Evolutionary conservation across 2,888 invertebrate genomes (phyloP).

Genomic region (Neoscelio sp.): DNA sequence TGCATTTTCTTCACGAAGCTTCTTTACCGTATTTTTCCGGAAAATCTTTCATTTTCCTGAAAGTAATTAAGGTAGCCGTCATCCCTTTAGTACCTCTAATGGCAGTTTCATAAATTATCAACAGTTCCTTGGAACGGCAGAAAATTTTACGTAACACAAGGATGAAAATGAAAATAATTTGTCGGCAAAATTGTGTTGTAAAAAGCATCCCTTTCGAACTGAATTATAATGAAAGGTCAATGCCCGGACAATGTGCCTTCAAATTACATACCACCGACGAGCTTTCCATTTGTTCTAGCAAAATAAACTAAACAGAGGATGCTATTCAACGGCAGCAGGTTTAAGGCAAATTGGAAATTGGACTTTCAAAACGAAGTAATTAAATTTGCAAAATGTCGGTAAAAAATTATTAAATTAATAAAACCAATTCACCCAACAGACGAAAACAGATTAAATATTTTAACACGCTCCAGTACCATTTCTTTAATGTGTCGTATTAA

Average conservation of each 20-base stretch:
- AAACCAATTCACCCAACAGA: too few species aligned
- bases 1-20: too few species aligned
- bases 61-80: slow-evolving; percentile 45
- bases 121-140: slow-evolving; percentile 5
- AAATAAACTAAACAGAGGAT: slow-evolving; percentile 46
- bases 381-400: too few species aligned
- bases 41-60: slow-evolving; percentile 28
- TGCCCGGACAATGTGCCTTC: slow-evolving; percentile 46
- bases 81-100: slow-evolving; percentile 31
- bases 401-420: too few species aligned
- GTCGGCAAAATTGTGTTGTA: slow-evolving; percentile 35
- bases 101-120: slow-evolving; percentile 51
- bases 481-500: too few species aligned
- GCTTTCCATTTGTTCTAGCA: slow-evolving; percentile 46
- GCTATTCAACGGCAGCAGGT: slow-evolving; percentile 10
- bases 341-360: slow-evolving; percentile 47
- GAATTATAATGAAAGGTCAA: too few species aligned
- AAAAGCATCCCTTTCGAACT: too few species aligned
- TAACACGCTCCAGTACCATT: too few species aligned
- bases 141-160: slow-evolving; percentile 5
- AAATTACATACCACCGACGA: slow-evolving; percentile 25
- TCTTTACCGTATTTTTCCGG: slow-evolving; percentile 38
- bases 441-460: too few species aligned
- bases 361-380: slow-evolving; percentile 33
- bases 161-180: slow-evolving; percentile 45